Percentiles rank a stretch among this genome's conserved stretches.
Evolutionary conservation across 2,888 invertebrate species (phyloP).

Genomic region (Eutolmus rufibarbis): DNA sequence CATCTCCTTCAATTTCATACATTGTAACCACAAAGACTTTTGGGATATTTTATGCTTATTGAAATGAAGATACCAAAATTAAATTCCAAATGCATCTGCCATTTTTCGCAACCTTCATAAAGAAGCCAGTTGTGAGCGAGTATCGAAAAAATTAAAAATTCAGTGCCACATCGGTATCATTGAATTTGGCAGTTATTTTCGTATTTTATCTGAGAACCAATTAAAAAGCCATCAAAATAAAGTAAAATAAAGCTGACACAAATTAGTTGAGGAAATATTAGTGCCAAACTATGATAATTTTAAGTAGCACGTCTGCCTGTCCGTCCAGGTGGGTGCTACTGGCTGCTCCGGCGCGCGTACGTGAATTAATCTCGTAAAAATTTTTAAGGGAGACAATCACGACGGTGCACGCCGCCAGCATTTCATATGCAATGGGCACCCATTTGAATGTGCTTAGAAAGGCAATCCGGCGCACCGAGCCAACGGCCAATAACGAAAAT

Average conservation of each 20-base stretch:
- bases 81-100: not conserved
- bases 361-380: conserved; percentile 24
- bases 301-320: not conserved
- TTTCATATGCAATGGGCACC: not conserved
- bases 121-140: not conserved
- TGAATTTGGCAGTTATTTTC: not conserved
- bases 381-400: conserved; percentile 22
- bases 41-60: not conserved
- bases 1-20: not conserved
- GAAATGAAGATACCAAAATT: not conserved
- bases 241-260: conserved; percentile 14
- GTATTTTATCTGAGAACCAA: not conserved
- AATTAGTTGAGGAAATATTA: not conserved
- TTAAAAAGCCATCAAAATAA: conserved; percentile 28
- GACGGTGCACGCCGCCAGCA: conserved; percentile 11
- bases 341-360: not conserved
- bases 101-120: not conserved
- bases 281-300: not conserved
- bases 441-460: conserved; percentile 23
- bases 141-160: not conserved
- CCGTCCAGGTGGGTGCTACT: not conserved
- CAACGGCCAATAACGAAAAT: conserved; percentile 7
- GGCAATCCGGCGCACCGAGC: not conserved
- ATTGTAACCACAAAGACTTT: not conserved
- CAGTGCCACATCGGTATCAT: not conserved